Evolutionary conservation across 2,888 invertebrate genomes (phyloP).

Genomic region (Caenorhabditis japonica): DNA sequence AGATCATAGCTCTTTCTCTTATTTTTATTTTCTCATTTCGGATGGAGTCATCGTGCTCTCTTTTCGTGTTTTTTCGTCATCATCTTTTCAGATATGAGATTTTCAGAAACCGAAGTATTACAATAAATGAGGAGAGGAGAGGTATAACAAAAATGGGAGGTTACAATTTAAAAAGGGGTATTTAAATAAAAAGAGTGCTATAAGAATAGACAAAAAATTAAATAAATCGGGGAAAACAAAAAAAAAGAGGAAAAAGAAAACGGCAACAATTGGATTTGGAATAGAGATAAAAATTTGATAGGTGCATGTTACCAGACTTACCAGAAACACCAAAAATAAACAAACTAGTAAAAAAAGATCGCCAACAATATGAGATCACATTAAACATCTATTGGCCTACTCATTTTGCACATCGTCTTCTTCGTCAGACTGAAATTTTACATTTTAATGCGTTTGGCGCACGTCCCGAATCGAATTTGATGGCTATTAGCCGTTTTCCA

Average conservation of each 20-base stretch:
- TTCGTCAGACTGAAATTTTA: conserved; percentile 47
- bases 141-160: too few species aligned
- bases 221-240: background rate
- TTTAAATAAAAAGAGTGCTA: too few species aligned
- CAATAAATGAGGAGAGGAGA: conserved; percentile 2
- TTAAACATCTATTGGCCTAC: conserved; percentile 8
- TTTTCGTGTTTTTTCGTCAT: conserved; percentile 20
- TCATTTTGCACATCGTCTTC: conserved; percentile 47
- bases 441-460: too few species aligned
- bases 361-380: conserved; percentile 20
- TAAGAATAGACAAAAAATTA: background rate
- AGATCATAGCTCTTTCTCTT: conserved; percentile 24
- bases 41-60: conserved; percentile 43
- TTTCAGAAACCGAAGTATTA: conserved; percentile 3
- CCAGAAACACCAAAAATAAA: conserved; percentile 28
- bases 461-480: too few species aligned
- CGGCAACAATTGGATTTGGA: conserved; percentile 1
- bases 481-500: too few species aligned
- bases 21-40: conserved; percentile 37
- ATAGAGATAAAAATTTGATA: conserved; percentile 27
- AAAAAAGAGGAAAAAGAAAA: conserved; percentile 3
- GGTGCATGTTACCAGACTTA: conserved; percentile 31
- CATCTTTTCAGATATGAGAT: background rate
- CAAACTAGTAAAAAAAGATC: conserved; percentile 29
- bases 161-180: background rate